phyloP scores from a whole-genome alignment of 2,113 vertebrate genomes.

The Phalacrocorax aristotelis region DNA sequence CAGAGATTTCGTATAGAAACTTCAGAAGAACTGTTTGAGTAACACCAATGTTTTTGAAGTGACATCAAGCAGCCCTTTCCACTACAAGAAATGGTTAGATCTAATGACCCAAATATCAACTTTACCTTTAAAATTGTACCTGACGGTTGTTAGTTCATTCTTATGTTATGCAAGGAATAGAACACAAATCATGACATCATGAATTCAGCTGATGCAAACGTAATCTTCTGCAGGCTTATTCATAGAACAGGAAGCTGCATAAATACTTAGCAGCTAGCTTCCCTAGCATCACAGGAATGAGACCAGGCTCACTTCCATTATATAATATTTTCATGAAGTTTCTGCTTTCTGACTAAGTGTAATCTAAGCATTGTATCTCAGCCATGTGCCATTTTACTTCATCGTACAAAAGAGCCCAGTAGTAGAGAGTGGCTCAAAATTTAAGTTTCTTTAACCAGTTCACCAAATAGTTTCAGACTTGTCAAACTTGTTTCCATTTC shows the following conservation, averaged over 20 bases:
- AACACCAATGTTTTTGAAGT: background rate
- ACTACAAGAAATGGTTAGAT: background rate
- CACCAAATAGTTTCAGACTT: background rate
- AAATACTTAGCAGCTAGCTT: background rate
- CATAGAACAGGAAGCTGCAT: background rate
- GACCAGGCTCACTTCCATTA: background rate
- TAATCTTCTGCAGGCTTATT: background rate
- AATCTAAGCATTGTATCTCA: background rate
- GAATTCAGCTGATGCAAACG: background rate
- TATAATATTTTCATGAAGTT: background rate
- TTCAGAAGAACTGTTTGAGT: background rate
- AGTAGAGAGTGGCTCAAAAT: background rate
- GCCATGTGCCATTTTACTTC: background rate
- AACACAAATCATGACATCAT: background rate
- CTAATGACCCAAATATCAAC: background rate
- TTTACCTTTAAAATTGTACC: background rate
- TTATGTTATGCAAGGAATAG: background rate
- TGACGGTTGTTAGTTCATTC: background rate
- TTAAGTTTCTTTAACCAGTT: background rate
- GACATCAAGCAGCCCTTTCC: background rate
- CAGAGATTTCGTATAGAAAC: background rate
- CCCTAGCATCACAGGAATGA: background rate
- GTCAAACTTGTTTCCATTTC: background rate
- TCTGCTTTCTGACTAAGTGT: background rate
- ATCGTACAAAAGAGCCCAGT: background rate